These are phyloP conservation scores for Dicrurus megarhynchus DNA, from an alignment of 2,113 vertebrate species.

Conservation along the genomic window DNA sequence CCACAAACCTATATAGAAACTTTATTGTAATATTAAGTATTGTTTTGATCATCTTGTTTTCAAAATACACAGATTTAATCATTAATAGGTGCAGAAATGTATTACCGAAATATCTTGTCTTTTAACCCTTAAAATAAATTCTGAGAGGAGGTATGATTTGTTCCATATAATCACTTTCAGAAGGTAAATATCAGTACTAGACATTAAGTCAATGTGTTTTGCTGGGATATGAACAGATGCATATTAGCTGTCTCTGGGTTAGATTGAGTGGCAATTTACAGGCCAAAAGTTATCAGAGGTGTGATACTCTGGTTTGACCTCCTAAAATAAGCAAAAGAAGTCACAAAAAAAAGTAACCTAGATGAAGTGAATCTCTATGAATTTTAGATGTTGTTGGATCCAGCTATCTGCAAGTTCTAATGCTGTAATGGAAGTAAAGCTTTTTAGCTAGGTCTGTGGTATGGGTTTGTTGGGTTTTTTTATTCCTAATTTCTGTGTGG, in stretches of 20 bases:
- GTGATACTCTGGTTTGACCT: not conserved
- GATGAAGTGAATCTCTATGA: not conserved
- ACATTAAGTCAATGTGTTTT: not conserved
- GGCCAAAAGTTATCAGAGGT: not conserved
- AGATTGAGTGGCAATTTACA: not conserved
- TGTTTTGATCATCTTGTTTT: not conserved
- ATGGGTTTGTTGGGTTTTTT: not conserved
- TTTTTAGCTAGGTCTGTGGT: not conserved
- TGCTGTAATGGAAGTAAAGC: not conserved
- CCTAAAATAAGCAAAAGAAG: not conserved
- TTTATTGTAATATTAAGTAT: not conserved
- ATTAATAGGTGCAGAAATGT: not conserved
- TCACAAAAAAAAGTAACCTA: not conserved
- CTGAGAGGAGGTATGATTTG: not conserved
- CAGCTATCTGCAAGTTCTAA: not conserved
- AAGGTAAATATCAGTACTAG: not conserved
- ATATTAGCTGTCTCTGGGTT: not conserved
- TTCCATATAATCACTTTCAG: not conserved
- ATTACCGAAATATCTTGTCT: not conserved
- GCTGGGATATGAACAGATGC: not conserved
- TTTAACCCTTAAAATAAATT: not conserved
- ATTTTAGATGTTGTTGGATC: not conserved
- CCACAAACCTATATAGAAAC: not conserved
- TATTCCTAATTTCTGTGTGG: not conserved
- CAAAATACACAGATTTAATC: not conserved